Conservation (phyloP, 2,888 invertebrate genomes). For the Himalopsyche kuldschensis region DNA sequence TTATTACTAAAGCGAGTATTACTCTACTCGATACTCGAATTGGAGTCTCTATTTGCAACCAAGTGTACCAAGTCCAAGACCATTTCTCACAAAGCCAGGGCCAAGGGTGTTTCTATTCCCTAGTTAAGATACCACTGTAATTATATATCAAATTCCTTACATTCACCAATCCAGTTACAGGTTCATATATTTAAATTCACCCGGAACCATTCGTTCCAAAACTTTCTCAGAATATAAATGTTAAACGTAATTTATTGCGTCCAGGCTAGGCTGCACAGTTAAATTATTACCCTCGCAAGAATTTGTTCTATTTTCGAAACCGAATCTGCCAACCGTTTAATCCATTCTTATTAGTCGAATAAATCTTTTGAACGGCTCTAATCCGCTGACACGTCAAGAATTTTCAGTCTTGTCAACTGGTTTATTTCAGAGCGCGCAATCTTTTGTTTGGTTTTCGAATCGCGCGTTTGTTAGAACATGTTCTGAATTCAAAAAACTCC, state of each 20-base stretch:
- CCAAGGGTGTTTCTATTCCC: too few relatives aligned
- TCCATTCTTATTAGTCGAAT: background rate
- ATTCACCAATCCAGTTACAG: too few relatives aligned
- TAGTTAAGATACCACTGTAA: too few relatives aligned
- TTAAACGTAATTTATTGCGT: background rate
- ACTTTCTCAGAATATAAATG: too few relatives aligned
- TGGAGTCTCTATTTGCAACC: too few relatives aligned
- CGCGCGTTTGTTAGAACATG: background rate
- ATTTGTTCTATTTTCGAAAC: background rate
- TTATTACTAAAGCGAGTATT: too few relatives aligned
- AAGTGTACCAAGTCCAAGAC: too few relatives aligned
- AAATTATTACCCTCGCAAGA: background rate
- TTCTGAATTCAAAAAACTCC: background rate
- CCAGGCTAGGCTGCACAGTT: background rate
- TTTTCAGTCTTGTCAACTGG: background rate
- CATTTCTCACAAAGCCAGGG: too few relatives aligned
- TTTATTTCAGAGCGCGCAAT: background rate
- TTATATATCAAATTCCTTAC: too few relatives aligned
- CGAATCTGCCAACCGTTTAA: background rate
- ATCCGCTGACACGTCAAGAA: background rate
- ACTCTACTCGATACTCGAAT: too few relatives aligned
- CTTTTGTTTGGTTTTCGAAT: background rate
- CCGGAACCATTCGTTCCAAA: too few relatives aligned
- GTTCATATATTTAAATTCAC: too few relatives aligned
- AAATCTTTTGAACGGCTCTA: background rate